phyloP scores from a whole-genome alignment of 2,797 vertebrate species.

The Podargus strigoides region DNA sequence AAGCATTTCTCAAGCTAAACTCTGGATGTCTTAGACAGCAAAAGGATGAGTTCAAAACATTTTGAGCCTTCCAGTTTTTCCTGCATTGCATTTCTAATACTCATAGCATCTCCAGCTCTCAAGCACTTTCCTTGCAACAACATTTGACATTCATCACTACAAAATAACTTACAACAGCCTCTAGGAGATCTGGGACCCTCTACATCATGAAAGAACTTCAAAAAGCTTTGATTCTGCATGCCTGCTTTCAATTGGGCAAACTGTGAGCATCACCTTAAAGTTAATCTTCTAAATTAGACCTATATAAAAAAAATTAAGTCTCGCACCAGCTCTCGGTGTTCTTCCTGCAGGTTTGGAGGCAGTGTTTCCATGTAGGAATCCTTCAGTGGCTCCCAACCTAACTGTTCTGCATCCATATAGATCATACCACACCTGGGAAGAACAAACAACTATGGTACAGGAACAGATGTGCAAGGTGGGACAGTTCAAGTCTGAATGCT shows the following conservation, averaged over 20 bases:
- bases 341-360: slow-evolving; percentile 75
- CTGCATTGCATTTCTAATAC: not conserved
- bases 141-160: not conserved
- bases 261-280: not conserved
- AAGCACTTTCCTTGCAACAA: not conserved
- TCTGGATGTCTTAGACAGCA: not conserved
- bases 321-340: slow-evolving; percentile 84
- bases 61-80: not conserved
- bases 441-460: not conserved
- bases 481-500: not conserved
- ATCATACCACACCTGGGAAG: slow-evolving; percentile 91
- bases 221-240: not conserved
- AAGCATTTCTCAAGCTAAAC: not conserved
- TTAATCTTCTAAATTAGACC: not conserved
- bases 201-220: not conserved
- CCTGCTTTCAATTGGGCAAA: not conserved
- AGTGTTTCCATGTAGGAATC: slow-evolving; percentile 89
- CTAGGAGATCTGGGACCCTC: not conserved
- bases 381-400: slow-evolving; percentile 89
- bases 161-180: not conserved
- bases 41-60: not conserved
- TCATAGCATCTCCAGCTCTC: not conserved
- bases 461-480: not conserved
- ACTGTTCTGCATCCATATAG: slow-evolving; percentile 92
- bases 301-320: not conserved